Percentiles rank a stretch among this genome's conserved stretches.
Evolutionary conservation across 2,888 invertebrate genomes (phyloP).

Genomic region (Thecophora atra): DNA sequence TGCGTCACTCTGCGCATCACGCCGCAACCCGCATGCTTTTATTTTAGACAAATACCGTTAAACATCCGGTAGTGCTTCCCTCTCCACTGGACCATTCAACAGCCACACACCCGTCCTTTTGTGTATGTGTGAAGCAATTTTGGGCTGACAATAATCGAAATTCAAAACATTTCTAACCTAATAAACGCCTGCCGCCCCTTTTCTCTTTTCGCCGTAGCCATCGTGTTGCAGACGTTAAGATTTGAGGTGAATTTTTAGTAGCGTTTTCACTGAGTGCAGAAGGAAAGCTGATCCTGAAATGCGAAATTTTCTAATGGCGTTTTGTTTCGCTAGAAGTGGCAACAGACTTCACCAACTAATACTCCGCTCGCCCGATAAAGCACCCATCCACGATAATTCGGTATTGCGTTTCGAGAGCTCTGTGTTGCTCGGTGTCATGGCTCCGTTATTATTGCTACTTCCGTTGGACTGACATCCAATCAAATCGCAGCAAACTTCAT

Average conservation of each 20-base stretch:
- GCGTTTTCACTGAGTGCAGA: slow-evolving; percentile 32
- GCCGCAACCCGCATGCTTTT: slow-evolving; percentile 39
- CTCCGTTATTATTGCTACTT: neutral
- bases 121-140: slow-evolving; percentile 27
- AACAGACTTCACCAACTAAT: too few relatives aligned
- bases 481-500: neutral
- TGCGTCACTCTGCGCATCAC: slow-evolving; percentile 7
- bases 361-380: neutral
- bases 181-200: neutral
- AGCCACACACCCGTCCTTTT: slow-evolving; percentile 1
- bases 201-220: neutral
- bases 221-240: neutral
- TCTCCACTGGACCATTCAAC: neutral
- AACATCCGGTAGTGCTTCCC: neutral
- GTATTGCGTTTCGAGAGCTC: too few relatives aligned
- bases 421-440: neutral
- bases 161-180: slow-evolving; percentile 40
- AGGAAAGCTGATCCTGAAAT: slow-evolving; percentile 21
- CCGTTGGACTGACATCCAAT: neutral
- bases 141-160: slow-evolving; percentile 41
- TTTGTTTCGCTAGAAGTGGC: neutral
- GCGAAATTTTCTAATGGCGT: slow-evolving; percentile 18
- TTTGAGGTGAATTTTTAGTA: slow-evolving; percentile 37
- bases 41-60: slow-evolving; percentile 39
- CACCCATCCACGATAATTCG: neutral